These are phyloP conservation scores for Strongylocentrotus purpuratus DNA, from an alignment of 35 echinoderm and acorn worm genomes.

Conservation along the genomic window DNA sequence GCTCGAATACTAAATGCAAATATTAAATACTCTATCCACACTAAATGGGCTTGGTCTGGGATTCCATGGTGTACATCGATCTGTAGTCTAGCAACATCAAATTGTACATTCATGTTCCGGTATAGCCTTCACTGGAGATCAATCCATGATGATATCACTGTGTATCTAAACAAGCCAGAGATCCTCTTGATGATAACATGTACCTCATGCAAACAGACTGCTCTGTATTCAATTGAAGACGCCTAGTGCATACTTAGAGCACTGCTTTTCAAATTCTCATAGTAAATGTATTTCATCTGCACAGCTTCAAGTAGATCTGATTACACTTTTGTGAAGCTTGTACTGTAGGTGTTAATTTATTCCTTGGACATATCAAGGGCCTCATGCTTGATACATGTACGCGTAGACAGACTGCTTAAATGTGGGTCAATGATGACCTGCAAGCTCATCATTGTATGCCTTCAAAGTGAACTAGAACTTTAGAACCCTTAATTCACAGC, in stretches of 20 bases:
- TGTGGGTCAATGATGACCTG: neutral
- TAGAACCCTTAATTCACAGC: neutral
- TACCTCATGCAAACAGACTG: neutral
- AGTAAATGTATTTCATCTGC: neutral
- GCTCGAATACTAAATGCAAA: too few species aligned
- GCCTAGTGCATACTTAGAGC: neutral
- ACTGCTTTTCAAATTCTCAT: neutral
- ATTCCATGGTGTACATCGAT: neutral
- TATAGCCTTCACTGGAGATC: neutral
- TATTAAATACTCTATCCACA: too few species aligned
- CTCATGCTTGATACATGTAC: too few species aligned
- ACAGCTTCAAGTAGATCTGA: too few species aligned
- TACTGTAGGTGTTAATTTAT: neutral
- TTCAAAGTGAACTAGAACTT: neutral
- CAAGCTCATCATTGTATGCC: neutral
- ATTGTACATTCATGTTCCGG: neutral
- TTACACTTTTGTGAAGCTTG: neutral
- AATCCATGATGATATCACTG: neutral
- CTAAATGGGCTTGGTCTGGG: too few species aligned
- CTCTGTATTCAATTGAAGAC: too few species aligned
- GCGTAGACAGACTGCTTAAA: neutral
- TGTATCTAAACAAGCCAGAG: neutral
- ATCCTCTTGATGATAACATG: neutral
- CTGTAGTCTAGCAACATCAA: neutral
- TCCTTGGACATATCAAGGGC: neutral